Conservation (phyloP, 2,113 vertebrate species). For the Mohoua ochrocephala region DNA sequence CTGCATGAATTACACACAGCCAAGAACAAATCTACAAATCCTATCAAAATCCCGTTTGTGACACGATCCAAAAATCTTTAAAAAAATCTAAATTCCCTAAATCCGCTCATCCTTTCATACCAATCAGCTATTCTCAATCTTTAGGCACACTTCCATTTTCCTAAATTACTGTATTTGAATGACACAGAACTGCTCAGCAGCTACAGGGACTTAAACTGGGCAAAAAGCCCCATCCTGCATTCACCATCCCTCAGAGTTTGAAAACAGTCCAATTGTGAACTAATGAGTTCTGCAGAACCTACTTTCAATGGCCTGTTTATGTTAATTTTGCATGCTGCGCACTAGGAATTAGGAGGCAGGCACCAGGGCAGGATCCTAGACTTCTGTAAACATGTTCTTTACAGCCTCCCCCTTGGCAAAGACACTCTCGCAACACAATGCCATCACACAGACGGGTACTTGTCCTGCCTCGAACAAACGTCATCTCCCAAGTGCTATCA, state of each 20-base stretch:
- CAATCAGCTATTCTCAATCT: slow-evolving; percentile 24
- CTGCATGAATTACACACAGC: neutral
- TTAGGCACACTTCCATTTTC: slow-evolving; percentile 36
- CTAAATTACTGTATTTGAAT: slow-evolving; percentile 15
- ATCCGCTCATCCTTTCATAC: neutral
- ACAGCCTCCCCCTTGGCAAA: slow-evolving; percentile 11
- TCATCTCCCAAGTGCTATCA: neutral
- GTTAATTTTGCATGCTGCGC: slow-evolving; percentile 28
- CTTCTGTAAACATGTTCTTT: slow-evolving; percentile 31
- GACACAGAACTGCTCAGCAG: neutral
- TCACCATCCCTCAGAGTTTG: slow-evolving; percentile 14
- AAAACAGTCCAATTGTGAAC: slow-evolving; percentile 40
- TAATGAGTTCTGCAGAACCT: slow-evolving; percentile 40
- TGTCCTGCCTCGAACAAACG: neutral
- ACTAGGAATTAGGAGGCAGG: slow-evolving; percentile 19
- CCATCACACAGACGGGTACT: neutral
- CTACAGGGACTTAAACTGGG: neutral
- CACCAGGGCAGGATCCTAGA: neutral
- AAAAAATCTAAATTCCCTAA: slow-evolving; percentile 38
- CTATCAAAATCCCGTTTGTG: neutral
- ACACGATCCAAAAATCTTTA: neutral
- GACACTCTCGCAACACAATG: neutral
- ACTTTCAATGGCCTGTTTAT: slow-evolving; percentile 36
- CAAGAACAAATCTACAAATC: slow-evolving; percentile 6
- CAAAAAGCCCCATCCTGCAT: neutral